Conservation (phyloP, 2,888 invertebrate species). For the Frankliniella intonsa region DNA sequence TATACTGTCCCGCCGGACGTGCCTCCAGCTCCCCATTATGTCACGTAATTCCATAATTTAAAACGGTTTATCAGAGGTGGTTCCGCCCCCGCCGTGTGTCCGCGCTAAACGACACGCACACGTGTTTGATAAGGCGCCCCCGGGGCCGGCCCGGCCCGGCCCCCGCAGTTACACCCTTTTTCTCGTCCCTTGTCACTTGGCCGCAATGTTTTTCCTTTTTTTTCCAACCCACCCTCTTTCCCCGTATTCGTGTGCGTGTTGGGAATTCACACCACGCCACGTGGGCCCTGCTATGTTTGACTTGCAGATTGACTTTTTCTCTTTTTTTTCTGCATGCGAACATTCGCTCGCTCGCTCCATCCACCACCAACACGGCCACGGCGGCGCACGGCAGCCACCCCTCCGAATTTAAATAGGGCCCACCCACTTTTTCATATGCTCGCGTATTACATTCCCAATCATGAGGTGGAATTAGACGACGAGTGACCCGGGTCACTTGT, state of each 20-base stretch:
- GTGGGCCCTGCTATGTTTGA: slow-evolving; percentile 8
- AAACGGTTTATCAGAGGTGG: no score
- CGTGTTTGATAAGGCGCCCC: background rate
- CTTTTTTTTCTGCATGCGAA: background rate
- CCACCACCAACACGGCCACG: background rate
- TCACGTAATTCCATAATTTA: no score
- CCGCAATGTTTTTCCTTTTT: background rate
- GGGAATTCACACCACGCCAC: slow-evolving; percentile 1
- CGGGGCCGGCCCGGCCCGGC: background rate
- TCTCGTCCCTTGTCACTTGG: no score
- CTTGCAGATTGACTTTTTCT: slow-evolving; percentile 23
- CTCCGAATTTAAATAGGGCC: slow-evolving; percentile 1
- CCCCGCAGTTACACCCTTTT: background rate
- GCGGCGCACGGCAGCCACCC: background rate
- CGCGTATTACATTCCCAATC: slow-evolving; percentile 1
- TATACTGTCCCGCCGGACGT: no score
- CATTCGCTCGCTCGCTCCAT: background rate
- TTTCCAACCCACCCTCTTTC: background rate
- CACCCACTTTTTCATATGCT: background rate
- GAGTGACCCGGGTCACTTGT: no score
- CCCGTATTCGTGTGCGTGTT: background rate
- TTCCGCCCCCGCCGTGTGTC: background rate
- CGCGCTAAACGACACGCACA: background rate
- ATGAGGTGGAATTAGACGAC: background rate
- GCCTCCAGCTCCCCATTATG: no score